Conservation (phyloP, 2,888 invertebrate genomes). For the Dascillus cervinus region DNA sequence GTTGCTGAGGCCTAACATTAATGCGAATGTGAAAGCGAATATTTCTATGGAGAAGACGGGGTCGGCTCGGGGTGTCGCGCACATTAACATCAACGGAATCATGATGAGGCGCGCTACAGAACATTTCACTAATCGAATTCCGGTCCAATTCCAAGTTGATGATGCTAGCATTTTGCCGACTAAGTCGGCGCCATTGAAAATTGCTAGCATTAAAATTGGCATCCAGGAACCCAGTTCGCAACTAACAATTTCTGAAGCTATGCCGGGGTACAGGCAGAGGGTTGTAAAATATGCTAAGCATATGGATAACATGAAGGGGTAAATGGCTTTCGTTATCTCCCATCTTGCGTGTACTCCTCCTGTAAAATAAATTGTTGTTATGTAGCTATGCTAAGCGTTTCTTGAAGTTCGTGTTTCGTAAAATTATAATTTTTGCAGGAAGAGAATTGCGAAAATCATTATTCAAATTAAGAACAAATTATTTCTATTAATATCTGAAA, state of each 20-base stretch:
- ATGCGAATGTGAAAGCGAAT: conserved; percentile 58
- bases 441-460: too few species aligned
- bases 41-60: conserved; percentile 66
- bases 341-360: conserved; percentile 65
- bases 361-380: conserved; percentile 39
- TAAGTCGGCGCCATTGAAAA: conserved; percentile 81
- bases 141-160: conserved; percentile 76
- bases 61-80: conserved; percentile 67
- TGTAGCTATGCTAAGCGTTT: not conserved
- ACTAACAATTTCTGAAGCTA: conserved; percentile 80
- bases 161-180: conserved; percentile 76
- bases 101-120: conserved; percentile 65
- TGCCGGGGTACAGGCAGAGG: conserved; percentile 82
- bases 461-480: too few species aligned
- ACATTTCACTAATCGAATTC: conserved; percentile 61
- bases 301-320: conserved; percentile 87
- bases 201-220: conserved; percentile 84
- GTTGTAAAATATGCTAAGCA: conserved; percentile 85
- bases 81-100: conserved; percentile 74
- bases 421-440: too few species aligned
- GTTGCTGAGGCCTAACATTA: conserved; percentile 72
- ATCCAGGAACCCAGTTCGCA: conserved; percentile 81
- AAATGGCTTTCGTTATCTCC: conserved; percentile 76
- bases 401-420: not conserved
- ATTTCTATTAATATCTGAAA: too few species aligned